Evolutionary conservation across 2,113 vertebrate species (phyloP).

Genomic region (Terrapene triunguis): DNA sequence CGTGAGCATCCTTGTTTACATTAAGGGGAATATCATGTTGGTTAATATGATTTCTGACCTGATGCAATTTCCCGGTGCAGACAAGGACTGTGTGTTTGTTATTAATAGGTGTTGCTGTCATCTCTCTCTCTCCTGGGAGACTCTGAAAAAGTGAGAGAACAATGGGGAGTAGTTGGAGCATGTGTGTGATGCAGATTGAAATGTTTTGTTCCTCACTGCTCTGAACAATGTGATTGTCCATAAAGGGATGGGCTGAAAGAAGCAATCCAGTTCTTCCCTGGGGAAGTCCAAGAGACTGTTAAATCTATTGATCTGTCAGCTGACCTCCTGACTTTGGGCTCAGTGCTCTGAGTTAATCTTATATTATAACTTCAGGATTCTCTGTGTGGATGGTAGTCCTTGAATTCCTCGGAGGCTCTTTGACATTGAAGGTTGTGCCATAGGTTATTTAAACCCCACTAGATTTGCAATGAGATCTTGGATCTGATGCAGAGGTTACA

Average conservation of each 20-base stretch:
- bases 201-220: neutral
- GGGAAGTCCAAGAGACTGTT: neutral
- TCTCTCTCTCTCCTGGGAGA: neutral
- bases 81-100: neutral
- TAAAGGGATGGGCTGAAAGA: neutral
- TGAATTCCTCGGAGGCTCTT: neutral
- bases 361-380: rapidly evolving
- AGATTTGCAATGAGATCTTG: neutral
- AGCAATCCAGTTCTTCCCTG: neutral
- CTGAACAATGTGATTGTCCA: neutral
- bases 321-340: neutral
- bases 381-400: rapidly evolving
- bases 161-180: neutral
- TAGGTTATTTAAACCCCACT: neutral
- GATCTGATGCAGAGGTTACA: neutral
- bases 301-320: rapidly evolving
- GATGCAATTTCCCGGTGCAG: rapidly evolving
- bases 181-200: neutral
- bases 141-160: neutral
- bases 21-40: neutral
- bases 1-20: neutral
- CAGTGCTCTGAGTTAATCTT: neutral
- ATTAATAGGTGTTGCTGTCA: neutral
- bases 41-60: rapidly evolving
- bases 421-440: neutral